Base-by-base conservation (phyloP, 2,888 invertebrate species). In the Cecidostiba fungosa region DNA sequence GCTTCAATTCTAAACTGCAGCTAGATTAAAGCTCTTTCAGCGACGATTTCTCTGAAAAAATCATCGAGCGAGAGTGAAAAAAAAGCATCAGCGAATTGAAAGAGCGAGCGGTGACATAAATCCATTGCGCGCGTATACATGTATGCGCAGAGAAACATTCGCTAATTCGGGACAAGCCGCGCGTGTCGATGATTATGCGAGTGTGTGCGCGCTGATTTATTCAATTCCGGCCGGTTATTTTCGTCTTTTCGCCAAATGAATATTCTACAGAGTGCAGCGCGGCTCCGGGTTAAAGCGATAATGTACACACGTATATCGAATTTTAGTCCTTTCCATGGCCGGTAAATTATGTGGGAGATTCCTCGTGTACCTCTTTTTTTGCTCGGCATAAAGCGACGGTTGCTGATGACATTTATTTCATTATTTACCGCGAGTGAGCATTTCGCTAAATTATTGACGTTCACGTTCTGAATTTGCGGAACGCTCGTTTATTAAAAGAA, bases 81-180 rank as follows among this genome's bases (percentile, higher is more conserved):
- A 54, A 59, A 59, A 59, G 54, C n/a, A 23, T 43, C 43, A 12
- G n/a, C 54, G 54, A 59, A 59, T 59, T 23, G 54, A 59, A 19
- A 59, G 54, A 43, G 12, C 43, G 43, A 43, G 43, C 10, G 43
- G 12, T 0, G 54, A n/a, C 23, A 59, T n/a, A 59, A 50, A 50
- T 50, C 19, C 50, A 16, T 14, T 50, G 1, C 32, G 14, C 32
- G 3, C 39, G 39, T 6, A 70, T 32, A n/a, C 14, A 47, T 29
- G 23, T n/a, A 87, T 87, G 89, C 88, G 89, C 89, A 88, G 54
- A n/a, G 54, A n/a, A 59, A 88, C 87, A 89, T 87, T 89, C 87
- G 87, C 87, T 89, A 90, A 90, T 90, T 90, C 89, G 87, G 88
- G 89, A 90, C 90, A 89, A 90, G 89, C 87, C 89, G 85, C 72